A percentile compares a stretch with the other conserved stretches of the same genome.
phyloP scores from a whole-genome alignment of 2,113 vertebrate species.

The Proteles cristata region DNA sequence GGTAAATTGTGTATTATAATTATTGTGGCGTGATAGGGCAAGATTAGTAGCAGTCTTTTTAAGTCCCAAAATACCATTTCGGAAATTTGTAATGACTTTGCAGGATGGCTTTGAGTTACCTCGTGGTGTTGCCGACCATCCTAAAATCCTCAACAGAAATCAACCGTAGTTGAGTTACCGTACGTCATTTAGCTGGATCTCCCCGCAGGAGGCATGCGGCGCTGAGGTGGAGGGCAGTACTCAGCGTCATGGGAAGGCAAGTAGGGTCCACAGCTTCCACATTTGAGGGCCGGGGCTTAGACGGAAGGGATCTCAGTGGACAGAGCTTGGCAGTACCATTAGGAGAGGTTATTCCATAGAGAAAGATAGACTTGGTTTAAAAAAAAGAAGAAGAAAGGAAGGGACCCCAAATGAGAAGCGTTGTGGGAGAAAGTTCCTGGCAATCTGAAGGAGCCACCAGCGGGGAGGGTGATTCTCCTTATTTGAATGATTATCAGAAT shows the following conservation, averaged over 20 bases:
- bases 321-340: not conserved
- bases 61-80: not conserved
- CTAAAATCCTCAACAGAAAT: not conserved
- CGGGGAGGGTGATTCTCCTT: not conserved
- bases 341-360: not conserved
- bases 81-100: not conserved
- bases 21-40: not conserved
- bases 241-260: not conserved
- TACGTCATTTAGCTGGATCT: not conserved
- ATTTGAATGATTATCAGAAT: not conserved
- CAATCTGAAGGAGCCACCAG: not conserved
- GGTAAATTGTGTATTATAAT: too few relatives aligned
- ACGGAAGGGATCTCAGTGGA: not conserved
- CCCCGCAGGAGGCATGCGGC: not conserved
- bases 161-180: not conserved
- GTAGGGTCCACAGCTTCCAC: too few relatives aligned
- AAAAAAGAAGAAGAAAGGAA: not conserved
- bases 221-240: rapidly evolving
- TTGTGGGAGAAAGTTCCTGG: not conserved
- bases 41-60: not conserved
- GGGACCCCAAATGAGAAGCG: not conserved
- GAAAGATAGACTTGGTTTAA: not conserved
- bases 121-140: not conserved
- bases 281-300: not conserved
- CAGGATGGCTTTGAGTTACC: not conserved